Evolutionary conservation across 2,888 invertebrate genomes (phyloP).

Genomic region (Cerceris rybyensis): DNA sequence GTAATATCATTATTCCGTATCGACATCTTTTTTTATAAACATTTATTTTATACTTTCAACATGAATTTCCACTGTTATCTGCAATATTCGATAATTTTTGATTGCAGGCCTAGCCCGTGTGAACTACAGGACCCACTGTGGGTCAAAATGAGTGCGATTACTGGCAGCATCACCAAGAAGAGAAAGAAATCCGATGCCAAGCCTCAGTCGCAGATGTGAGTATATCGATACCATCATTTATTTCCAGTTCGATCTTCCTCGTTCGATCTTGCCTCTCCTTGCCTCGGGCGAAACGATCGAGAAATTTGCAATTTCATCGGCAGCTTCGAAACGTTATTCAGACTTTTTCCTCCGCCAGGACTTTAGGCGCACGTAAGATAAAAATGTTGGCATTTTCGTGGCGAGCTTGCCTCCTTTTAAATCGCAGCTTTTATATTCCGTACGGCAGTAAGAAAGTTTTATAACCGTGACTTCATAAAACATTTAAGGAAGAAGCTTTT

Average conservation of each 20-base stretch:
- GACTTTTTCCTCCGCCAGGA: too few relatives aligned
- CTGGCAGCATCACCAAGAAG: conserved; percentile 85
- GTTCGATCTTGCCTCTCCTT: too few relatives aligned
- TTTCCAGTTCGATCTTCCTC: background rate
- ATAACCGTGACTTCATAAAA: conserved; percentile 7
- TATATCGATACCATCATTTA: conserved; percentile 57
- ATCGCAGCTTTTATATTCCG: conserved; percentile 3
- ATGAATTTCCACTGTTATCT: background rate
- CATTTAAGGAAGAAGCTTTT: conserved; percentile 6
- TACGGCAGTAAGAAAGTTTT: conserved; percentile 8
- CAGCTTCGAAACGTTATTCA: too few relatives aligned
- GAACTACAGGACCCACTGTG: conserved; percentile 93
- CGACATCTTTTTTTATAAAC: too few relatives aligned
- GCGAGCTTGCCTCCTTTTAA: background rate
- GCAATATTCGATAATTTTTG: conserved; percentile 19
- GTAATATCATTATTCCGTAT: too few relatives aligned
- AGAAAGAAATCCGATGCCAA: conserved; percentile 86
- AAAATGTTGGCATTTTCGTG: background rate
- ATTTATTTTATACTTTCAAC: background rate
- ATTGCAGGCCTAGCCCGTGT: conserved; percentile 94
- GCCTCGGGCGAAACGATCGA: too few relatives aligned
- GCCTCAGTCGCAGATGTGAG: conserved; percentile 86
- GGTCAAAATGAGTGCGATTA: conserved; percentile 92
- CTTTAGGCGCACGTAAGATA: too few relatives aligned
- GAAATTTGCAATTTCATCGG: too few relatives aligned